Base-by-base conservation (phyloP, 2,113 vertebrate species). In the Leptocoma aspasia region DNA sequence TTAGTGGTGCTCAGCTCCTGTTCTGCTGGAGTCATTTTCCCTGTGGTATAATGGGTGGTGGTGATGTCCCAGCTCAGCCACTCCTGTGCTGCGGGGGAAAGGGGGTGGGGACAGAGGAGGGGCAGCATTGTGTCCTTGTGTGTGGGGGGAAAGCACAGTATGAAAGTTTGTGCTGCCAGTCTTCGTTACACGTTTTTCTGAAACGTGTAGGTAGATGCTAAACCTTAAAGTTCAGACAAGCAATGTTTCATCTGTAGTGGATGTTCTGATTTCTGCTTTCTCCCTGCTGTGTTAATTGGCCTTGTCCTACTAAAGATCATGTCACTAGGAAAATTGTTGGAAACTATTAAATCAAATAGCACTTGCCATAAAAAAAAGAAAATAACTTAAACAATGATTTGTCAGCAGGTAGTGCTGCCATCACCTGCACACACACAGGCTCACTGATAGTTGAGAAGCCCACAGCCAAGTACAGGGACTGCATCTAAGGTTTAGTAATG, bases 111-210 rank as follows among this genome's bases (percentile, higher is more conserved):
- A 2, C 70, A 37, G 28, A 1, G 0, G 13, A 41, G 24, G 23
- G 65, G 47, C 39, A 47, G 49, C 2, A 2, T 6, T 41, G 37
- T 78, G 56, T 53, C 52, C 70, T 33, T 31, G 39, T 52, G 33
- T 11, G 12, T 0, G 0, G 44, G 54, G 26, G 37, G n/a, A 39
- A 31, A 41, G 17, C 5, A 1, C 27, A 52, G 64, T 5, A 3
- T 21, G 20, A 21, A 70, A 31, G 14, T 28, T 71, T 63, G 56
- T 66, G 27, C 63, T 12, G 1, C 24, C 13, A 11, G 33, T 26
- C 42, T 61, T 54, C 10, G 37, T 54, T 42, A 16, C 5, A 1
- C 2, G 3, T 45, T 81, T 50, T 82, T 57, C 31, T 73, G 60
- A 83, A 39, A n/a, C 28, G 42, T 75, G 26, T 20, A 24, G 3